Evolutionary conservation across 2,113 vertebrate genomes (phyloP).

Genomic region (Muntiacus muntjak): DNA sequence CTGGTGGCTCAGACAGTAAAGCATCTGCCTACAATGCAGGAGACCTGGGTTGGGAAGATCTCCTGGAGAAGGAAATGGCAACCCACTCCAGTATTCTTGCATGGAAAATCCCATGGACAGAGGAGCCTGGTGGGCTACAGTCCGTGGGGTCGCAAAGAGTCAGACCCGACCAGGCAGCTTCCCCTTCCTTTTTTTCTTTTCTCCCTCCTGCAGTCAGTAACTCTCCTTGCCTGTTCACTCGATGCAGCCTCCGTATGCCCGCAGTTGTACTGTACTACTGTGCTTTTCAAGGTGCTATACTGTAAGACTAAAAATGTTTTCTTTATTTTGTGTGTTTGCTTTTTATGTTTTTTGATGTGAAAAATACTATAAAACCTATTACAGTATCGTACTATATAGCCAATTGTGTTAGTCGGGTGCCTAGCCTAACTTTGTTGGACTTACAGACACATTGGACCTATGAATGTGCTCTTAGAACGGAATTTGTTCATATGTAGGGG

Average conservation of each 20-base stretch:
- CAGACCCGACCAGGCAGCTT: not conserved
- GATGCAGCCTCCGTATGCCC: not conserved
- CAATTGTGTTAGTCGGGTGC: not conserved
- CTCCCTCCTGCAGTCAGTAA: not conserved
- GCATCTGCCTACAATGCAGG: not conserved
- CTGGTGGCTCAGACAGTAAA: not conserved
- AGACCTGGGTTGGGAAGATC: not conserved
- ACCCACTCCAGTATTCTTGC: not conserved
- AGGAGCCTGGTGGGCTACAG: not conserved
- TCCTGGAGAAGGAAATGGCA: not conserved
- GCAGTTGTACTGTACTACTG: not conserved
- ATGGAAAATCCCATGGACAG: not conserved
- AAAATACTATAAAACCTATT: not conserved
- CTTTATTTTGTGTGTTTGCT: not conserved
- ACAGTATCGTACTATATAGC: not conserved
- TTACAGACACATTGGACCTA: not conserved
- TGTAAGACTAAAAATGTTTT: not conserved
- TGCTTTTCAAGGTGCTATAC: not conserved
- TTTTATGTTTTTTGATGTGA: not conserved
- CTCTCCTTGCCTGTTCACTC: not conserved
- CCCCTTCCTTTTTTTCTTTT: not conserved
- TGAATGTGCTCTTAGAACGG: not conserved
- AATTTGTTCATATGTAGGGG: not conserved
- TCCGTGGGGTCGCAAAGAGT: not conserved
- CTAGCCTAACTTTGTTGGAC: not conserved